Percentiles rank a stretch among this genome's conserved stretches.
These are phyloP conservation scores for Lamellibrachia satsuma DNA, from an alignment of 2,888 invertebrate species.

Conservation along the genomic window DNA sequence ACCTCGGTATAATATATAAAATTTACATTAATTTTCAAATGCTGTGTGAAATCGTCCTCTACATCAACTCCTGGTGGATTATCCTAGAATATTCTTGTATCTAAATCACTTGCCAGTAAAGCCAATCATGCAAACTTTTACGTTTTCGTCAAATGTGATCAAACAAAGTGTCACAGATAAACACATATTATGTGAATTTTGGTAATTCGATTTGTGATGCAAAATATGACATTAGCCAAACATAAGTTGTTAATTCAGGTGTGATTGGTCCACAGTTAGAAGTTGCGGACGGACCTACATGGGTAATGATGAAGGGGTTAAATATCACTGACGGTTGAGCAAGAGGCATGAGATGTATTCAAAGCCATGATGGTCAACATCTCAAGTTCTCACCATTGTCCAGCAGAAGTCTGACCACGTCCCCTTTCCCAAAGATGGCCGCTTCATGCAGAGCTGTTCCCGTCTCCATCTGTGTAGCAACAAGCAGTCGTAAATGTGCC, in stretches of 20 bases:
- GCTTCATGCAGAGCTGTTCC: slow-evolving; percentile 95
- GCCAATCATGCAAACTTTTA: too few species aligned
- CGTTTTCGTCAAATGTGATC: too few species aligned
- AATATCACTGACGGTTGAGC: neutral
- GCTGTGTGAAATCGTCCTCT: too few species aligned
- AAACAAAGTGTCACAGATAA: too few species aligned
- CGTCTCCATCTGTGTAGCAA: slow-evolving; percentile 74
- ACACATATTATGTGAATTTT: too few species aligned
- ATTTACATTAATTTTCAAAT: neutral
- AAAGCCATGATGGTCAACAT: neutral
- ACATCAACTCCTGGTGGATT: too few species aligned
- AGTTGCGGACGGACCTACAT: neutral
- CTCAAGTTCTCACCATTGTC: slow-evolving; percentile 64
- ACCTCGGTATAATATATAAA: neutral
- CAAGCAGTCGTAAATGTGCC: neutral
- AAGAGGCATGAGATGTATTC: neutral
- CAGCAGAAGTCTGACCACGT: slow-evolving; percentile 83
- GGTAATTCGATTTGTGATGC: too few species aligned
- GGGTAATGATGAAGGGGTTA: neutral
- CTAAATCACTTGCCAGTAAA: too few species aligned
- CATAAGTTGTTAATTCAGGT: neutral
- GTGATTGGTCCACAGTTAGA: neutral
- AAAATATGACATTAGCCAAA: too few species aligned
- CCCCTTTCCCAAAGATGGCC: slow-evolving; percentile 88
- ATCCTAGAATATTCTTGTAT: too few species aligned